Percentiles rank a stretch among this genome's conserved stretches.
These are phyloP conservation scores for Elegia similella DNA, from an alignment of 2,888 invertebrate genomes.

Conservation along the genomic window DNA sequence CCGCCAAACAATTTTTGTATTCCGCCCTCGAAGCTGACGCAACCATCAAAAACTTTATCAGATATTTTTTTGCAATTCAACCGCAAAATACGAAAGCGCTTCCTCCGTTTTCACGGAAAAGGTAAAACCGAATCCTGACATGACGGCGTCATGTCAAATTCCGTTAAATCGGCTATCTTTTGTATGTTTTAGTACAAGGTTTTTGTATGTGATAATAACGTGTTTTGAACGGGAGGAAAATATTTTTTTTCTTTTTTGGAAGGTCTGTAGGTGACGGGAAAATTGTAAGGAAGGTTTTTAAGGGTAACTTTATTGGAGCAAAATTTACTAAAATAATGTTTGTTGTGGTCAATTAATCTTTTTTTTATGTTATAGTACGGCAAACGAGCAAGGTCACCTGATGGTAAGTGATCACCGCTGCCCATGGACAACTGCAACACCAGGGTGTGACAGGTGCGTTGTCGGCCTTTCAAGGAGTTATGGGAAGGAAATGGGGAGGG, in stretches of 20 bases:
- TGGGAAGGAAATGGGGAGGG: too few species aligned
- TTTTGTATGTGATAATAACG: background rate
- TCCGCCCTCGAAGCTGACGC: background rate
- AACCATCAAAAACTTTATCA: background rate
- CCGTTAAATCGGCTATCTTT: conserved; percentile 11
- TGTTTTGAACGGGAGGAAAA: background rate
- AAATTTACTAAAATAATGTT: background rate
- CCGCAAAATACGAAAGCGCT: conserved; percentile 1
- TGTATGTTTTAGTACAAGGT: background rate
- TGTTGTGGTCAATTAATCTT: too few species aligned
- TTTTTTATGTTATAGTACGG: too few species aligned
- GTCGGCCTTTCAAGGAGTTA: too few species aligned
- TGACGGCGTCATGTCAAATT: conserved; percentile 14
- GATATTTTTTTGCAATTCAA: conserved; percentile 1
- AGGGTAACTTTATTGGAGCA: background rate
- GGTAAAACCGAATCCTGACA: background rate
- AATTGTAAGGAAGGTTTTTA: background rate
- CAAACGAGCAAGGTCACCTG: too few species aligned
- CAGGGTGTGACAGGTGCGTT: too few species aligned
- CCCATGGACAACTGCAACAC: too few species aligned
- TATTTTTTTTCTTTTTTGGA: background rate
- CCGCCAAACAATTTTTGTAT: background rate
- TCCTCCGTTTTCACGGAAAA: background rate
- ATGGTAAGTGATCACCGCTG: too few species aligned
- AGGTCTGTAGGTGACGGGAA: background rate